Evolutionary conservation across 2,888 invertebrate species (phyloP), one percentile per base, ranked within the genome.

Genomic region (Acrobasis suavella): DNA sequence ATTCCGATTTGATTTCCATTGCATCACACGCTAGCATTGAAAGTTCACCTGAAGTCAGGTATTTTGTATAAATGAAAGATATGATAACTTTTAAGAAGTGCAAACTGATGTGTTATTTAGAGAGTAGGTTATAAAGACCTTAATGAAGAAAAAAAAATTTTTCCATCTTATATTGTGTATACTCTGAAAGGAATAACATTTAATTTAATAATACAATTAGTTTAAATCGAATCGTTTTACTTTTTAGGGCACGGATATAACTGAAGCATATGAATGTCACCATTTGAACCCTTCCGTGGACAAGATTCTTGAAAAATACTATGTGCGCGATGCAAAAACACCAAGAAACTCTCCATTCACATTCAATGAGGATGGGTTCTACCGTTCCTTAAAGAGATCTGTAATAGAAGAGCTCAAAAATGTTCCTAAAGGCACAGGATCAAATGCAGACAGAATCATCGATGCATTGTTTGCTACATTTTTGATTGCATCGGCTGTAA

Each of bases 331-430:
- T 14, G 96, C 96, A 0, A 85, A 80, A 42, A 87, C 91, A 0
- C 93, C 95, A 0, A 91, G 97, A 70, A 95, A 95, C 75, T 94
- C 96, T 0, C 96, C 96, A 0, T 94, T 96, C 66, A 96, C 96
- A 0, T 95, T 97, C 72, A 85, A 95, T 60, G 93, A 95, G 1
- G 92, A 96, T 72, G 96, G 96, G 0, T 97, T 97, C 78, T 97
- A 95, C 73, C 92, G 87, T 65, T 95, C 95, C 0, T 87, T 97
- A 2, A 96, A 96, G 76, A 84, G 82, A 50, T 91, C 93, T 8
- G 93, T 94, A 0, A 65, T 82, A 6, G 89, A 93, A 32, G 93
- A 94, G 71, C 70, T 95, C 0, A 93, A 94, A 68, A 92, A 90
- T n/a, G 80, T 95, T 72, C 90, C 88, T 1, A 75, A 77, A 58